Evolutionary conservation across 2,113 vertebrate genomes (phyloP), one percentile per base, ranked within the genome.

Genomic region (Salvelinus fontinalis): DNA sequence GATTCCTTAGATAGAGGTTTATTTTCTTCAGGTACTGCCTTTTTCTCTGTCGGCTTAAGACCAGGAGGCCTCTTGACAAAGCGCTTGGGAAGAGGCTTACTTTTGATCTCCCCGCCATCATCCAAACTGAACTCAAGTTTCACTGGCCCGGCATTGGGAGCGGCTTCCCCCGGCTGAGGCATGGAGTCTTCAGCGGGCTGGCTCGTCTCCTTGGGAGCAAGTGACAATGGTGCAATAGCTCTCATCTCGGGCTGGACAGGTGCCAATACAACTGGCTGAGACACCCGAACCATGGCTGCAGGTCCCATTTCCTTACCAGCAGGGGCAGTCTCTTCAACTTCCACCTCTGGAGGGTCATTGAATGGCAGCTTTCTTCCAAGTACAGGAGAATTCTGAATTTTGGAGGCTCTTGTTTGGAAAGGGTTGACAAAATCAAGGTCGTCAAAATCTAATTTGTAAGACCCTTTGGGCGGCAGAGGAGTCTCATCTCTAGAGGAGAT

Each of bases 111-210:
- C 0, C 20, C 9, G 0, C 75, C 83, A 4, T 95, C 93, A 1
- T 89, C 88, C 29, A 96, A 95, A 79, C 94, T 93, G 81, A 96
- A 95, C 81, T 97, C 97, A 0, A 96, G 87, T 79, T 91, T 92
- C 54, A 94, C 5, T 0, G 92, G 87, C 64, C 78, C 86, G 1
- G 77, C 54, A 31, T 88, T 91, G 22, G 48, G 34, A 11, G 81
- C 3, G 8, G 1, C 0, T 2, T 76, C 78, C 0, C 54, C 70
- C 11, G 86, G 39, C 39, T 65, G 70, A 7, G 54, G 2, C 2
- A 11, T 24, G 6, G 77, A 70, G 14, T 77, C 75, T 22, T 44
- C 39, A 29, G 80, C 9, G 12, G 75, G 3, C 26, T 71, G 20
- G 20, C 16, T 5, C 12, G 78, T 6, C 67, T 70, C n/a, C 2